Base-by-base conservation (phyloP, 2,113 vertebrate species). In the Grammomys surdaster region DNA sequence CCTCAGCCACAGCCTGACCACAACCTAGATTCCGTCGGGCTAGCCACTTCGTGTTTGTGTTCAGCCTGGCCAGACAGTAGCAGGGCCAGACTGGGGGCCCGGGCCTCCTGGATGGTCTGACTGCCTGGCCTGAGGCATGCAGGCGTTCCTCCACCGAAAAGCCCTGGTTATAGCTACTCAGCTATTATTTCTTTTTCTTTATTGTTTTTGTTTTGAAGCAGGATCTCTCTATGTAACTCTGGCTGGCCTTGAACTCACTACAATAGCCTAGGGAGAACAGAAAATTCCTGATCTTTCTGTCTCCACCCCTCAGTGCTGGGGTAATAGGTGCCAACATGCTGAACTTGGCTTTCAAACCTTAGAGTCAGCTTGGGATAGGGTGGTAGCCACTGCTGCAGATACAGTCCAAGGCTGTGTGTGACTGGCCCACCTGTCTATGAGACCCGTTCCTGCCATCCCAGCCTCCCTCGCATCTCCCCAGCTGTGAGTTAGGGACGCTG, bases 11-110 rank as follows among this genome's bases (percentile, higher is more conserved):
- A 4, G 88, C 72, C 95, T 85, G 90, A 97, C 97, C 96, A 88
- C 96, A 96, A 92, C 97, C 95, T 78, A 97, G 90, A 97, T 96
- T 96, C 97, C 94, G 6, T 8, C 78, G 63, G 91, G 93, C 58
- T 36, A 60, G 91, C 91, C 85, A 46, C 78, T 80, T 90, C 63
- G 54, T 96, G 97, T 96, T 95, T 97, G 85, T 90, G 86, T 63
- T 89, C 33, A 14, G 33, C 84, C 20, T 36, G 92, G 95, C 96
- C 95, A 96, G 96, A 78, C 31, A 0, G 95, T 43, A n/a, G 81
- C 22, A 0, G 80, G 46, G 91, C 91, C 40, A 26, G 54, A 33
- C 94, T 48, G 20, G 40, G 86, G 77, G 81, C 81, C 69, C 9
- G 40, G 88, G 90, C 88, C 69, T 95, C 93, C 78, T 93, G 54